These are phyloP conservation scores for Conops quadrifasciatus DNA, from an alignment of 2,888 invertebrate genomes.

Conservation along the genomic window DNA sequence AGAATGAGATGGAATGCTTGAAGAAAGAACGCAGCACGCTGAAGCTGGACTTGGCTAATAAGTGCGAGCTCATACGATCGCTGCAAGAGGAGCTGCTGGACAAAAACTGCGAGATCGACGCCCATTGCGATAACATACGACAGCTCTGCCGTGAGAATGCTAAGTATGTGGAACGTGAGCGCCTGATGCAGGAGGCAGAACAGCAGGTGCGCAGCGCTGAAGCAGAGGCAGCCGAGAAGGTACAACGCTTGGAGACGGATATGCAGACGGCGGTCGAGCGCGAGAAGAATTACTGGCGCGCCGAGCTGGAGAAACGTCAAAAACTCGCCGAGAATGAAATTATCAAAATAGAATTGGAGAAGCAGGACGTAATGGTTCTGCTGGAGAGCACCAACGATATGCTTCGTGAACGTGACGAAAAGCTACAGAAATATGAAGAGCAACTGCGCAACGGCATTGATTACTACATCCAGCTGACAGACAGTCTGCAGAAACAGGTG, in stretches of 20 bases:
- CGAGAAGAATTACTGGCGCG: slow-evolving; percentile 65
- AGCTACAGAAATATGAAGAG: slow-evolving; percentile 62
- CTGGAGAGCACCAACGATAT: slow-evolving; percentile 64
- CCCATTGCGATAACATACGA: slow-evolving; percentile 61
- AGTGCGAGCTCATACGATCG: slow-evolving; percentile 60
- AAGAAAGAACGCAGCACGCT: slow-evolving; percentile 60
- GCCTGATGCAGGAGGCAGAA: slow-evolving; percentile 59
- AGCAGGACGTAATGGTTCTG: slow-evolving; percentile 65
- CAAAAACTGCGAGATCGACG: slow-evolving; percentile 62
- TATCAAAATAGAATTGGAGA: slow-evolving; percentile 68
- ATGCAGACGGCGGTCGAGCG: slow-evolving; percentile 64
- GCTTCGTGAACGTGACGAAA: slow-evolving; percentile 62
- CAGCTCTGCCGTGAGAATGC: slow-evolving; percentile 59
- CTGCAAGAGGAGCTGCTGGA: slow-evolving; percentile 61
- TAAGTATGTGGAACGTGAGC: slow-evolving; percentile 60
- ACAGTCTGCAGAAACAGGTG: slow-evolving; percentile 62
- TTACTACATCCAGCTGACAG: slow-evolving; percentile 61
- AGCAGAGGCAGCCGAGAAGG: slow-evolving; percentile 64
- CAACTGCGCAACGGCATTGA: slow-evolving; percentile 62
- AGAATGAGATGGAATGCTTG: slow-evolving; percentile 59
- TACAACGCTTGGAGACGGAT: slow-evolving; percentile 64
- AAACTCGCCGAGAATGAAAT: slow-evolving; percentile 68
- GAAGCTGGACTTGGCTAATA: slow-evolving; percentile 60
- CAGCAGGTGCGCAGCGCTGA: slow-evolving; percentile 62
- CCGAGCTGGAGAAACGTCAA: slow-evolving; percentile 68